Evolutionary conservation across 2,888 invertebrate species (phyloP), one percentile per base, ranked within the genome.

Genomic region (Rhaphigaster nebulosa): DNA sequence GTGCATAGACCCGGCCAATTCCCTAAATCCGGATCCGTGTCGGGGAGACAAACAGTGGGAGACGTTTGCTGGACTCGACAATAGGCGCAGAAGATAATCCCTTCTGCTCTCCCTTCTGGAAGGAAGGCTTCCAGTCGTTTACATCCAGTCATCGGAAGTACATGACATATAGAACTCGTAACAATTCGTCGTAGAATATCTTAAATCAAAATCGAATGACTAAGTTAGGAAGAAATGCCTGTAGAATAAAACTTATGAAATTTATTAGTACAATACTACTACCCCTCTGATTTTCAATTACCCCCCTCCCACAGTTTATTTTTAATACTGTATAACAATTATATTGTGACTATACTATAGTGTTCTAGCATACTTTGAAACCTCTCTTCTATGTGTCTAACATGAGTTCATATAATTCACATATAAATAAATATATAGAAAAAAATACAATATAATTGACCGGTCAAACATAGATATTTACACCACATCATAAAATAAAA

Each of bases 1-100:
- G 45, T 41, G 70, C 65, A 89, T 65, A 65, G 65, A 12, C 45
- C 70, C 70, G 50, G 41, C 89, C 60, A 89, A 89, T 89, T 65
- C 89, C 89, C 89, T 50, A 89, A 89, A 89, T 89, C 89, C 89
- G 84, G 84, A 84, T 70, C 70, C 34, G 70, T 70, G 70, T 70
- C 34, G 70, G 70, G 70, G 70, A 70, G 70, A 20, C 70, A 70
- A 70, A 70, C 70, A 70, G 18, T 70, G 70, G 70, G 70, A 70
- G 70, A 70, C 70, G 70, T 70, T 70, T 70, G 70, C 70, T 34
- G 70, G 70, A 70, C 70, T 65, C 34, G 20, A 70, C 70, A 70
- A 70, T 70, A 70, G 70, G 34, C 29, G 34, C 70, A 18, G 70
- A 34, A 70, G 70, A 70, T 70, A 34, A 70, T 70, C 70, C 70